Percentiles rank a stretch among this genome's conserved stretches.
Evolutionary conservation across 2,888 invertebrate genomes (phyloP).

Genomic region (Drosophila paramelanica): DNA sequence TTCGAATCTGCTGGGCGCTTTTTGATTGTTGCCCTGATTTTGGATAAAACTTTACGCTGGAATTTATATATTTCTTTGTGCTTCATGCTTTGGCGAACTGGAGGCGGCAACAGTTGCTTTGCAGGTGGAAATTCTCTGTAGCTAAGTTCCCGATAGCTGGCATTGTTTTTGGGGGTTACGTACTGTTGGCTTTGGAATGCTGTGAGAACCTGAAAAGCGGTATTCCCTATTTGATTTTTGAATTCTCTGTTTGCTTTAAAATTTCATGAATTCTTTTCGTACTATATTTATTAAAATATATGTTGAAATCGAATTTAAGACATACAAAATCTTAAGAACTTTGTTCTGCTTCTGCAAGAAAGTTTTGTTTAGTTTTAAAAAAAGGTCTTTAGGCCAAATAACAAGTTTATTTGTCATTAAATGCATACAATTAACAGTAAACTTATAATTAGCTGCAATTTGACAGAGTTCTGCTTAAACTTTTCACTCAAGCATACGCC

Average conservation of each 20-base stretch:
- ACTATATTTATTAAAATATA: no score
- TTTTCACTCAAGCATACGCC: not conserved
- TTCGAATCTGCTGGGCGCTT: slow-evolving; percentile 40
- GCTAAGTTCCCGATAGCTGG: slow-evolving; percentile 48
- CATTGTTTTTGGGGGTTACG: slow-evolving; percentile 37
- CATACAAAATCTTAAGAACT: no score
- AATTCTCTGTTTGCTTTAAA: no score
- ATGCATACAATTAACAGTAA: no score
- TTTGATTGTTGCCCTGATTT: slow-evolving; percentile 51
- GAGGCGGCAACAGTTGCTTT: slow-evolving; percentile 20
- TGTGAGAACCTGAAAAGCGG: slow-evolving; percentile 2
- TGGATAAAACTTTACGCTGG: slow-evolving; percentile 34
- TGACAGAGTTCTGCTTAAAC: slow-evolving; percentile 2
- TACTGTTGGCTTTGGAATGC: slow-evolving; percentile 25
- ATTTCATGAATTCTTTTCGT: no score
- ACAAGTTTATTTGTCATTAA: no score
- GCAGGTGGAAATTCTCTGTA: slow-evolving; percentile 7
- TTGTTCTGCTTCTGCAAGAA: no score
- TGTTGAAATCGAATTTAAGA: no score
- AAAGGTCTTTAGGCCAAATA: no score
- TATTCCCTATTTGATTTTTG: no score
- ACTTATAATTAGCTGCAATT: not conserved
- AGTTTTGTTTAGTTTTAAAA: no score
- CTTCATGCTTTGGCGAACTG: slow-evolving; percentile 56
- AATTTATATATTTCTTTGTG: slow-evolving; percentile 38